Percentiles rank a stretch among this genome's conserved stretches.
These are phyloP conservation scores for Salarias fasciatus DNA, from an alignment of 2,797 vertebrate genomes.

Conservation along the genomic window DNA sequence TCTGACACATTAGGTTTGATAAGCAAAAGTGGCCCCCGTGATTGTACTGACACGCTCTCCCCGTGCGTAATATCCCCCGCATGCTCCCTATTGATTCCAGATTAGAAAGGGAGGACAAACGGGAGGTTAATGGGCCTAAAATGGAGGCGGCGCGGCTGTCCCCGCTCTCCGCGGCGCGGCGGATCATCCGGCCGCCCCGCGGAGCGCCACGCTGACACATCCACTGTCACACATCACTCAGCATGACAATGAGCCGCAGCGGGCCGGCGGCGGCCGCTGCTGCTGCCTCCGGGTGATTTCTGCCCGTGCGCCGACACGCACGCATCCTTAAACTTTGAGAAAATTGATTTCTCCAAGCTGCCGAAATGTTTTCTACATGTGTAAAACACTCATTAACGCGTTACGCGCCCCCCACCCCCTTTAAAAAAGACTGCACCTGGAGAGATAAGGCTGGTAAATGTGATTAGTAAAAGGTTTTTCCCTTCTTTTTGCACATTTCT, in stretches of 20 bases:
- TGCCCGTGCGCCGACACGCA: neutral
- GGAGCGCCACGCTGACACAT: slow-evolving; percentile 50
- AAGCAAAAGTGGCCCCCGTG: slow-evolving; percentile 37
- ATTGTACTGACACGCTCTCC: slow-evolving; percentile 57
- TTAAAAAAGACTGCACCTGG: neutral
- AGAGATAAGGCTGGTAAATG: neutral
- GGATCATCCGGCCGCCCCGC: slow-evolving; percentile 20
- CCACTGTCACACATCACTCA: slow-evolving; percentile 62
- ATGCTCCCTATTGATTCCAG: slow-evolving; percentile 60
- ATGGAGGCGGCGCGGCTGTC: slow-evolving; percentile 46
- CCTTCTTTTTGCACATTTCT: neutral
- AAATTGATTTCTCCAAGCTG: neutral
- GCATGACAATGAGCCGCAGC: slow-evolving; percentile 54
- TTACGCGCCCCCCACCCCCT: no score
- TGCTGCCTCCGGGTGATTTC: slow-evolving; percentile 40
- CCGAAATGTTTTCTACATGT: neutral
- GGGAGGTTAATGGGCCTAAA: slow-evolving; percentile 72
- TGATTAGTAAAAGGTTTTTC: neutral
- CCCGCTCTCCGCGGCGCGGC: slow-evolving; percentile 30
- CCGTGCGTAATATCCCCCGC: slow-evolving; percentile 35
- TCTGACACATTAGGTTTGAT: slow-evolving; percentile 27
- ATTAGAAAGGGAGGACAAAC: slow-evolving; percentile 64
- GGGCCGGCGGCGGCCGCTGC: slow-evolving; percentile 18
- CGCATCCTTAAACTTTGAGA: neutral
- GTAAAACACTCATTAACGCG: no score